Evolutionary conservation across 1,140 invertebrate genomes (phyloP).

Genomic region (Rhyacophila brunnea): DNA sequence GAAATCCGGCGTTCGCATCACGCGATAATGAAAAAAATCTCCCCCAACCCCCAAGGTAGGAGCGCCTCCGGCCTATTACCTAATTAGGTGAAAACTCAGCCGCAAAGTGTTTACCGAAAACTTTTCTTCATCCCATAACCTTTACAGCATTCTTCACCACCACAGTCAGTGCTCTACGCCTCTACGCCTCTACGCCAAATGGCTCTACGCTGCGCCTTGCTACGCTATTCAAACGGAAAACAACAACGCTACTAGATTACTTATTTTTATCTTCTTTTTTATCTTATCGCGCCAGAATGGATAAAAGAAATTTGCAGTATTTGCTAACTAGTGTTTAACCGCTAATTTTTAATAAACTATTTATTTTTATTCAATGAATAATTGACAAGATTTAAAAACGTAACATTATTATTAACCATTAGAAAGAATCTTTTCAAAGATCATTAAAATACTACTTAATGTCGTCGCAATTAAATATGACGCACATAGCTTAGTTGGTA

Average conservation of each 20-base stretch:
- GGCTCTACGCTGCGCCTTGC: too few species aligned
- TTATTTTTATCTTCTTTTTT: background rate
- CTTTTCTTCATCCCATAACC: conserved; percentile 10
- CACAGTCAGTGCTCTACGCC: background rate
- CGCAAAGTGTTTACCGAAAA: conserved; percentile 28
- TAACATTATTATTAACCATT: too few species aligned
- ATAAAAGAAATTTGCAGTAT: too few species aligned
- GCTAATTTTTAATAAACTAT: too few species aligned
- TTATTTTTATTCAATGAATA: too few species aligned
- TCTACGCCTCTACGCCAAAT: too few species aligned
- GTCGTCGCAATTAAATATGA: too few species aligned
- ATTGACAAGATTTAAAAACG: too few species aligned
- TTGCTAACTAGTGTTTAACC: too few species aligned
- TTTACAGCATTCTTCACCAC: background rate
- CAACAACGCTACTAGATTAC: background rate
- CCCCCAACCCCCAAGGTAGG: conserved; percentile 17
- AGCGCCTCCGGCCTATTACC: conserved; percentile 25
- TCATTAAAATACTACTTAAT: too few species aligned
- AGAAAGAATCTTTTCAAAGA: too few species aligned
- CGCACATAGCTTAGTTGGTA: too few species aligned
- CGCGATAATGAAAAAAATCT: conserved; percentile 29
- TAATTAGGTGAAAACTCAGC: conserved; percentile 31
- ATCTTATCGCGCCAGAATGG: background rate
- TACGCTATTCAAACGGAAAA: background rate
- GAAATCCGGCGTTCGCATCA: conserved; percentile 10